Percentiles rank a stretch among this genome's conserved stretches.
These are phyloP conservation scores for Hapalemur alaotrensis DNA, from an alignment of 2,797 vertebrate genomes.

Conservation along the genomic window DNA sequence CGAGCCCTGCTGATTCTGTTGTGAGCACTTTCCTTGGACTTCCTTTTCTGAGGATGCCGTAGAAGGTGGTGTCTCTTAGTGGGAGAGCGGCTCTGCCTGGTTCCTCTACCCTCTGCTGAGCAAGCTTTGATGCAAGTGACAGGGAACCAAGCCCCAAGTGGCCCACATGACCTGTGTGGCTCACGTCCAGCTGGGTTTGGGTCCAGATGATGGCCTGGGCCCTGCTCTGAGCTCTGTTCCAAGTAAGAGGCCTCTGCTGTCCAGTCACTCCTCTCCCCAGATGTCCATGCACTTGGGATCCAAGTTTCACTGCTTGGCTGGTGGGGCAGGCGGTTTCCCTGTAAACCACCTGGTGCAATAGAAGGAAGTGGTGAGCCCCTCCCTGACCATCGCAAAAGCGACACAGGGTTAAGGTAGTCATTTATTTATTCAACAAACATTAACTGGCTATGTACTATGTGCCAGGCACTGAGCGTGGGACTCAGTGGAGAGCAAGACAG, in stretches of 20 bases:
- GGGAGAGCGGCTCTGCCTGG: fast-evolving
- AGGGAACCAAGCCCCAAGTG: neutral
- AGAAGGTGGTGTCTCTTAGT: fast-evolving
- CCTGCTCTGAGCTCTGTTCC: neutral
- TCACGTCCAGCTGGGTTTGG: neutral
- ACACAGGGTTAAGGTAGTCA: neutral
- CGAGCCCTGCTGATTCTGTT: fast-evolving
- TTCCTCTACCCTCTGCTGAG: neutral
- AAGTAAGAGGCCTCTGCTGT: neutral
- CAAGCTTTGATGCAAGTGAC: neutral
- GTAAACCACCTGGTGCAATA: no score
- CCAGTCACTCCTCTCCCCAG: neutral
- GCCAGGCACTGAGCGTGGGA: neutral
- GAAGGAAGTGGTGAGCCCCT: neutral
- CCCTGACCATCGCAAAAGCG: no score
- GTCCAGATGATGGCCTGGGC: fast-evolving
- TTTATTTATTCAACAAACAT: neutral
- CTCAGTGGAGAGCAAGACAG: neutral
- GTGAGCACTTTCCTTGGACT: neutral
- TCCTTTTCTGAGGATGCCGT: neutral
- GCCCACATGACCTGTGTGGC: neutral
- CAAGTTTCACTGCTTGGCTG: neutral
- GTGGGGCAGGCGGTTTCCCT: neutral
- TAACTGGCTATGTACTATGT: neutral
- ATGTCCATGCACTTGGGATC: neutral